phyloP scores from a whole-genome alignment of 2,113 vertebrate species.

The Nesogale talazaci region DNA sequence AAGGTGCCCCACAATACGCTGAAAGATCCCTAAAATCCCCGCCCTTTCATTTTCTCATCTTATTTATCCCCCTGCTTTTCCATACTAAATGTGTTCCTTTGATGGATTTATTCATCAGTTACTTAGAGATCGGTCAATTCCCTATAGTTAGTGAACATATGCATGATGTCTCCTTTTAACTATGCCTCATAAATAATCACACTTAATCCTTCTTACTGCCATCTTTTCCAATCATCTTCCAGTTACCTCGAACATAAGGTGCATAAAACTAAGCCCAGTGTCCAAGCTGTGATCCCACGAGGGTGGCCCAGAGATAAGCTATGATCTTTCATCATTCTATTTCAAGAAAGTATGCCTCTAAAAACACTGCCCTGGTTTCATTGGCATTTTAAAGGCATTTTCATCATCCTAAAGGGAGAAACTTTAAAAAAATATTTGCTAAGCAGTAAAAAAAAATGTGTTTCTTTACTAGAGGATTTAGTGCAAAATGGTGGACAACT shows the following conservation, averaged over 20 bases:
- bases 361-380: slow-evolving; percentile 57
- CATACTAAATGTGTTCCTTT: slow-evolving; percentile 43
- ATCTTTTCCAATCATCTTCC: slow-evolving; percentile 74
- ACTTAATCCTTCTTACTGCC: slow-evolving; percentile 71
- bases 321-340: slow-evolving; percentile 61
- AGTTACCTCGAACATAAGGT: slow-evolving; percentile 80
- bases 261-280: slow-evolving; percentile 70
- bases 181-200: slow-evolving; percentile 76
- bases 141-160: slow-evolving; percentile 71
- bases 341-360: slow-evolving; percentile 65
- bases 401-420: slow-evolving; percentile 47
- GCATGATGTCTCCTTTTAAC: slow-evolving; percentile 73
- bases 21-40: slow-evolving; percentile 35
- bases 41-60: background rate
- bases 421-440: slow-evolving; percentile 31
- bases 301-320: slow-evolving; percentile 58
- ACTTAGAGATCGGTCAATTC: slow-evolving; percentile 65
- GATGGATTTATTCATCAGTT: slow-evolving; percentile 54
- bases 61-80: slow-evolving; percentile 40
- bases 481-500: background rate
- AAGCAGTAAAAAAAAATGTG: slow-evolving; percentile 55
- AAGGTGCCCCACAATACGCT: background rate
- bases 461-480: slow-evolving; percentile 56
- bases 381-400: slow-evolving; percentile 37
- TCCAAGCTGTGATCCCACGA: slow-evolving; percentile 75